Conservation (phyloP, 2,888 invertebrate genomes). For the Stratiomys singularior region DNA sequence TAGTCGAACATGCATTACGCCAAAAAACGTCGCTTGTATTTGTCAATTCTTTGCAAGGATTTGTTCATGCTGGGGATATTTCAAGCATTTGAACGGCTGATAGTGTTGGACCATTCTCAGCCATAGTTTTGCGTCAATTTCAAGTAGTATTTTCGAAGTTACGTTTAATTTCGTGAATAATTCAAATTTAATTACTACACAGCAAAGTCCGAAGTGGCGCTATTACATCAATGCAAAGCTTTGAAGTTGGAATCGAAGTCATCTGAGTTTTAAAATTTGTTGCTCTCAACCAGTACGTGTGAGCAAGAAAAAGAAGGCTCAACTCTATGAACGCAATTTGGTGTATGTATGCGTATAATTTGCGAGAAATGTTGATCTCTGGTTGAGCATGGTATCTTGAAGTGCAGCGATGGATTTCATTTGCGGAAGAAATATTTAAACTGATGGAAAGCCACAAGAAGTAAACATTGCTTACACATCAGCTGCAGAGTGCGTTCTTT, state of each 20-base stretch:
- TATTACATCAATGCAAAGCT: constrained; percentile 21
- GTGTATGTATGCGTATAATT: background rate
- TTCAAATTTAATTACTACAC: too few species aligned
- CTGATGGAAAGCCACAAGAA: constrained; percentile 21
- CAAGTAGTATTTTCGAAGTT: too few species aligned
- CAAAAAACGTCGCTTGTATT: too few species aligned
- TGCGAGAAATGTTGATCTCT: background rate
- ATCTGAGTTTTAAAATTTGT: background rate
- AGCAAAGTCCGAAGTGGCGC: background rate
- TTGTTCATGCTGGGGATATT: too few species aligned
- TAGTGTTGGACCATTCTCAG: too few species aligned
- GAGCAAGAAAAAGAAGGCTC: background rate
- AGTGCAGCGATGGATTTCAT: background rate
- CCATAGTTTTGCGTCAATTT: too few species aligned
- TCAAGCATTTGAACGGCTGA: too few species aligned
- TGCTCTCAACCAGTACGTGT: background rate
- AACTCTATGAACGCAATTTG: background rate
- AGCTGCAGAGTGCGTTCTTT: constrained; percentile 4
- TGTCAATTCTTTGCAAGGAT: too few species aligned
- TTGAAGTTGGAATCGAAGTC: background rate
- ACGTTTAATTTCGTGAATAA: too few species aligned
- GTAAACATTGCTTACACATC: constrained; percentile 20
- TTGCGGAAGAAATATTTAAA: constrained; percentile 45
- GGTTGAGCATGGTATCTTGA: background rate
- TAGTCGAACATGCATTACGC: too few species aligned